A percentile compares a stretch with the other conserved stretches of the same genome.
Evolutionary conservation across 2,113 vertebrate species (phyloP).

Genomic region (Rousettus leschenaultii): DNA sequence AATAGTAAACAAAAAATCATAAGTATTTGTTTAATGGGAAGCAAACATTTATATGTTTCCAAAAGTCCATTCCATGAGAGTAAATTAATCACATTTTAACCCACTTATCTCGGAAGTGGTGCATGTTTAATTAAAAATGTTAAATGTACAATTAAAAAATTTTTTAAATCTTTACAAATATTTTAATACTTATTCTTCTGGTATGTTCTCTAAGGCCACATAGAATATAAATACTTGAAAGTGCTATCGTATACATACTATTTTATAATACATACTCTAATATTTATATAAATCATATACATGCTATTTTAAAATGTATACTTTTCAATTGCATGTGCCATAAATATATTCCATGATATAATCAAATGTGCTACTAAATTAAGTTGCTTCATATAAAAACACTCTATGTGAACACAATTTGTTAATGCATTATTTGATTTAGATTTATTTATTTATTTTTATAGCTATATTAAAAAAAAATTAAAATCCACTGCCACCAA

Average conservation of each 20-base stretch:
- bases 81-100: neutral
- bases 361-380: neutral
- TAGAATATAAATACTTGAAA: neutral
- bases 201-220: neutral
- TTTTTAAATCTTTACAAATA: neutral
- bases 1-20: neutral
- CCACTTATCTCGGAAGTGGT: neutral
- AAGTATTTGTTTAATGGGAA: neutral
- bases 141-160: neutral
- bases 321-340: neutral
- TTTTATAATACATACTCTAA: neutral
- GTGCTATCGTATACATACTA: neutral
- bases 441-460: neutral
- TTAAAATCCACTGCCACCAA: neutral
- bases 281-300: neutral
- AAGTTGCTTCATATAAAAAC: neutral
- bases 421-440: neutral
- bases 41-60: neutral
- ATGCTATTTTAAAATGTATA: neutral
- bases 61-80: neutral
- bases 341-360: neutral
- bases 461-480: neutral
- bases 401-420: neutral
- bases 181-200: neutral
- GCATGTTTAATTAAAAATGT: neutral